Evolutionary conservation across 2,888 invertebrate species (phyloP).

Genomic region (Cetonia aurata): DNA sequence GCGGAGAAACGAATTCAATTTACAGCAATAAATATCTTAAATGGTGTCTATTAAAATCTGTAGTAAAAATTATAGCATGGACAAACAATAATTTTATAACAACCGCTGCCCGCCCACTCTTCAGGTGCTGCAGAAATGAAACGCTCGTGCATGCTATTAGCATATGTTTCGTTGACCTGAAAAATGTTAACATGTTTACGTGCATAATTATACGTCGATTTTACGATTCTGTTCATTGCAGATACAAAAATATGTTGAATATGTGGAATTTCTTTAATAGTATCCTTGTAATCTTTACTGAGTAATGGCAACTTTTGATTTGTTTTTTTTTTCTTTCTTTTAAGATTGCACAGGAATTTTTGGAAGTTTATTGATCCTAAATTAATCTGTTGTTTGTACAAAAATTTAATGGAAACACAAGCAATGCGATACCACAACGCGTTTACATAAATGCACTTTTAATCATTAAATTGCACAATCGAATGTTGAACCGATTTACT

Average conservation of each 20-base stretch:
- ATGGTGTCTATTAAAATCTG: constrained; percentile 15
- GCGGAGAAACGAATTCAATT: constrained; percentile 15
- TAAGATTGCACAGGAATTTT: too few species aligned
- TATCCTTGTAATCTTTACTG: too few species aligned
- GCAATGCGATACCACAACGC: not conserved
- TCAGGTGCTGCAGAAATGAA: constrained; percentile 17
- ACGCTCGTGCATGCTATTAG: constrained; percentile 23
- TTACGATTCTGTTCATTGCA: constrained; percentile 12
- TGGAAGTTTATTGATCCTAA: too few species aligned
- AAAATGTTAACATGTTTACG: constrained; percentile 21
- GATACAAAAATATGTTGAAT: too few species aligned
- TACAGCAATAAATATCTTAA: constrained; percentile 11
- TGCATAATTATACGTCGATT: constrained; percentile 20
- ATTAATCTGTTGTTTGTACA: too few species aligned
- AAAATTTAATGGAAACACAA: not conserved
- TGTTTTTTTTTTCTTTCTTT: too few species aligned
- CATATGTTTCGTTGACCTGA: constrained; percentile 31
- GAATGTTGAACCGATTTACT: constrained; percentile 1
- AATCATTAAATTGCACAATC: constrained; percentile 2
- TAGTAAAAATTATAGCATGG: constrained; percentile 22
- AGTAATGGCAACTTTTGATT: too few species aligned
- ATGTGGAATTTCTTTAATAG: too few species aligned
- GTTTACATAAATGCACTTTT: not conserved
- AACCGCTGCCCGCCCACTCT: constrained; percentile 11
- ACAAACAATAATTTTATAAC: constrained; percentile 23